Evolutionary conservation across 2,113 vertebrate species (phyloP), one percentile per base, ranked within the genome.

Genomic region (Lasiurus cinereus): DNA sequence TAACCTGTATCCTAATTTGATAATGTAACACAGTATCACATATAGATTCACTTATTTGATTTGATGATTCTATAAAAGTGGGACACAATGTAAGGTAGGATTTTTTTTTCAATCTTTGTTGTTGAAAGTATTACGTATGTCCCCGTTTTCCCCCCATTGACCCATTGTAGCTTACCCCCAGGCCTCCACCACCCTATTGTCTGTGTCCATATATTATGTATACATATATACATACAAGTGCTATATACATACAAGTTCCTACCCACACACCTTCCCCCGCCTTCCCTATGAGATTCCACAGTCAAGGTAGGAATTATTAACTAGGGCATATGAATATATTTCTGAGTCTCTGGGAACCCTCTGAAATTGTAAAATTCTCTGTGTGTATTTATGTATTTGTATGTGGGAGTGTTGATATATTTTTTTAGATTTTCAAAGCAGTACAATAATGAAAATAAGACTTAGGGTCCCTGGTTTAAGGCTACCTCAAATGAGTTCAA

Each of bases 31-130:
- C 50, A 93, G 19, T 74, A 31, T 69, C 27, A 56, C 36, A 85
- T 83, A 62, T 31, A 91, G 50, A 33, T 93, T 46, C 18, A 77
- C 27, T 94, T 72, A 92, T 67, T 95, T 94, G n/a, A 83, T 66
- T 86, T 77, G 67, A 90, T 90, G 62, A 64, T 67, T 84, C n/a
- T 93, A 62, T 76, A 83, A 97, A 93, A 10, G 84, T 77, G n/a
- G 62, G 15, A 69, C 54, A 79, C 24, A 70, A 36, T 70, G 91
- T 66, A 86, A 52, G 74, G 46, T 50, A 39, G 5, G 19, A 8
- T 56, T 56, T 56, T 21, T 56, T 56, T 56, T 56, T 22, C 21
- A 56, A 56, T 56, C 7, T 56, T 56, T 56, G 19, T 21, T 56
- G 54, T 56, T 56, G 54, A 56, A 56, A 56, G 7, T 56, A 56